Conservation (phyloP, 2,113 vertebrate species). For the Corythoichthys haematopterus region DNA sequence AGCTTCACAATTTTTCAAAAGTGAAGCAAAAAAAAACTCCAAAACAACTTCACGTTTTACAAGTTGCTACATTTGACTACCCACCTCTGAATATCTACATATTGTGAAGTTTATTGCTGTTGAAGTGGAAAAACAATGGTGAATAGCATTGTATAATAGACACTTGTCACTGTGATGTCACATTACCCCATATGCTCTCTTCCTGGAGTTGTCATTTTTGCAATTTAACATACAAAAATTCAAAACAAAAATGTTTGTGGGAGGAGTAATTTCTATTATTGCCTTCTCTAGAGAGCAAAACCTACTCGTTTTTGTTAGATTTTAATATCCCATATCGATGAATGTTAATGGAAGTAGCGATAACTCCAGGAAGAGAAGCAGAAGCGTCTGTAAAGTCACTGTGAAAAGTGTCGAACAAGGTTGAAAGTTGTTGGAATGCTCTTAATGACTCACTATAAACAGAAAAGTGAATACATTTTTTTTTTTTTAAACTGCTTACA, state of each 20-base stretch:
- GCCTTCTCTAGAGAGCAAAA: not conserved
- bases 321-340: not conserved
- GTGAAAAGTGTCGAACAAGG: constrained; percentile 6
- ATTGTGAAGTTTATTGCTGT: no score
- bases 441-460: not conserved
- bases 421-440: not conserved
- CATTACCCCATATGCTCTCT: not conserved
- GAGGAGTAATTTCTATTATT: no score
- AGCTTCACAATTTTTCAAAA: no score
- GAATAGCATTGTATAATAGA: constrained; percentile 49
- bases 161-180: constrained; percentile 1
- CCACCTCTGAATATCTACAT: no score
- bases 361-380: not conserved
- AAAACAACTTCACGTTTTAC: no score
- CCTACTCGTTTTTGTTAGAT: not conserved
- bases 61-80: no score
- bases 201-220: not conserved
- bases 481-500: not conserved
- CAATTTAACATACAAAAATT: not conserved
- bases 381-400: not conserved
- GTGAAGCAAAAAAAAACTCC: no score
- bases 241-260: not conserved
- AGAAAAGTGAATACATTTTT: constrained; percentile 1
- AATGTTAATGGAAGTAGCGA: not conserved
- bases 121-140: constrained; percentile 21